These are phyloP conservation scores for Anarhynchus alexandrinus DNA, from an alignment of 2,113 vertebrate species.

Conservation along the genomic window DNA sequence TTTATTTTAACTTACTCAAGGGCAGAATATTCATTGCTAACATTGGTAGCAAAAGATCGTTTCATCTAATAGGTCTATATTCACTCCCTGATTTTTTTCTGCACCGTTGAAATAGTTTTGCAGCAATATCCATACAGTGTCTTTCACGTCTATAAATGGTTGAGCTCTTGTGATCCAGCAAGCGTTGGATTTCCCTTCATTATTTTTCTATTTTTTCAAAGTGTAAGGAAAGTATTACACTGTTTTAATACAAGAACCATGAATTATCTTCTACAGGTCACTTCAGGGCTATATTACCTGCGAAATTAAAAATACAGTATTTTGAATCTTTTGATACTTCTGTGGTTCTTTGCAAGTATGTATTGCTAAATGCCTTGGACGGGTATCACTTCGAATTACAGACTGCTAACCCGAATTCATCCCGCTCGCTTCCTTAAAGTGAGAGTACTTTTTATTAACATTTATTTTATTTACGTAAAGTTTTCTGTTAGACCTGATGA, in stretches of 20 bases:
- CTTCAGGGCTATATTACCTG: constrained; percentile 3
- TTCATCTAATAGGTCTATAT: background rate
- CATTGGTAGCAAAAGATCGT: background rate
- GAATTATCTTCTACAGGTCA: background rate
- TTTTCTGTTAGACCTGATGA: background rate
- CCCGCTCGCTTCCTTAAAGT: background rate
- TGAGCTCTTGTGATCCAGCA: background rate
- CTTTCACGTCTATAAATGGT: background rate
- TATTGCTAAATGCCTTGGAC: background rate
- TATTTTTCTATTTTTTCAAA: background rate
- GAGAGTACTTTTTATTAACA: background rate
- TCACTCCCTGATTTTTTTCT: background rate
- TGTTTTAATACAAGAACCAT: background rate
- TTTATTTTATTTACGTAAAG: background rate
- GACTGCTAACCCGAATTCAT: background rate
- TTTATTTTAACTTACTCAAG: background rate
- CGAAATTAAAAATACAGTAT: background rate
- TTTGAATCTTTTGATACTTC: background rate
- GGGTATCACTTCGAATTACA: background rate
- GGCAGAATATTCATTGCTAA: background rate
- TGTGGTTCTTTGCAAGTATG: background rate
- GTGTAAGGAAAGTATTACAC: background rate
- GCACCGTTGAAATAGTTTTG: background rate
- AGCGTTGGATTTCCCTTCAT: background rate
- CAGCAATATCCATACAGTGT: background rate